phyloP scores from a whole-genome alignment of 2,797 vertebrate species.

The Urosaurus nigricauda region DNA sequence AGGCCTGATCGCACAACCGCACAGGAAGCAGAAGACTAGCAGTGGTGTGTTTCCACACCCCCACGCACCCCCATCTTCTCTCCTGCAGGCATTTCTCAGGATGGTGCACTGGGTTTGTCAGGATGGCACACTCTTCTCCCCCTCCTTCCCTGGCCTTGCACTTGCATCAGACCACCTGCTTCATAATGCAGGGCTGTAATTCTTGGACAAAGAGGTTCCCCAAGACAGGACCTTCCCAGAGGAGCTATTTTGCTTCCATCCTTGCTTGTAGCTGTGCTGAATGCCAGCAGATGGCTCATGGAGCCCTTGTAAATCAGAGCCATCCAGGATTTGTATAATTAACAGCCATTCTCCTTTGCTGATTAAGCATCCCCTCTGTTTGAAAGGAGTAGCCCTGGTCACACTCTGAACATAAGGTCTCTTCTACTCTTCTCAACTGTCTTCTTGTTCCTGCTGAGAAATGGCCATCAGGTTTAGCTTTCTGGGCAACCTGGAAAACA shows the following conservation, averaged over 20 bases:
- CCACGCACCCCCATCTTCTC: neutral
- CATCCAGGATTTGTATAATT: neutral
- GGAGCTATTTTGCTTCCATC: neutral
- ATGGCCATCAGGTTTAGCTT: too few relatives aligned
- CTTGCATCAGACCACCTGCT: neutral
- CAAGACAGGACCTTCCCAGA: neutral
- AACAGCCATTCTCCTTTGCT: too few relatives aligned
- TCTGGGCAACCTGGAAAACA: too few relatives aligned
- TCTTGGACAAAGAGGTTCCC: neutral
- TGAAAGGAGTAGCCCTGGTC: neutral
- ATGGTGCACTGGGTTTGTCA: neutral
- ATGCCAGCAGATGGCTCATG: constrained; percentile 8
- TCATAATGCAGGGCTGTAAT: neutral
- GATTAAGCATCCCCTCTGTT: neutral
- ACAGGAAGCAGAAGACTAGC: constrained; percentile 5
- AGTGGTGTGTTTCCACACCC: neutral
- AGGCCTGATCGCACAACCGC: neutral
- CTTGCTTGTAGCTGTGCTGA: neutral
- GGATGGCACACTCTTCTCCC: neutral
- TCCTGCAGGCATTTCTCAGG: neutral
- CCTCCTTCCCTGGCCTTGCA: too few relatives aligned
- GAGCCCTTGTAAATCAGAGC: neutral
- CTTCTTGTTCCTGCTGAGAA: neutral
- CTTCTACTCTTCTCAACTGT: too few relatives aligned
- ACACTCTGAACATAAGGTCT: neutral